Percentiles rank a stretch among this genome's conserved stretches.
Conservation (phyloP, 2,797 vertebrate genomes). For the Tauraco hartlaubi region DNA sequence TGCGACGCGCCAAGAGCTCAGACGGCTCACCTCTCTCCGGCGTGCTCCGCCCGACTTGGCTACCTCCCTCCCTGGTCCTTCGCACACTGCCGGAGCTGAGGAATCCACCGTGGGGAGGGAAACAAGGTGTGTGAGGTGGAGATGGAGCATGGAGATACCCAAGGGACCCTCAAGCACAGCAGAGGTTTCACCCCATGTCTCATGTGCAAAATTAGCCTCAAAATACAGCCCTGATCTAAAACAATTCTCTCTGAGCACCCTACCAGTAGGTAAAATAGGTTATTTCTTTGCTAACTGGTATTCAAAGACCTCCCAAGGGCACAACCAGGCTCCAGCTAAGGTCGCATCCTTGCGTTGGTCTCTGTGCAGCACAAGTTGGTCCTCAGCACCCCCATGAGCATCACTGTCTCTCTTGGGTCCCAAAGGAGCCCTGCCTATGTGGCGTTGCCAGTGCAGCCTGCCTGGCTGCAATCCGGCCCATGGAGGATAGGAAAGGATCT, state of each 20-base stretch:
- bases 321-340: not conserved
- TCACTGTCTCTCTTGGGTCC: not conserved
- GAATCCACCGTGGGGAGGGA: not conserved
- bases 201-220: not conserved
- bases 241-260: not conserved
- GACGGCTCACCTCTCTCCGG: rapidly evolving
- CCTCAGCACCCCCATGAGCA: not conserved
- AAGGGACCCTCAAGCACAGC: not conserved
- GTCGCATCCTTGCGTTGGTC: rapidly evolving
- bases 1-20: not conserved
- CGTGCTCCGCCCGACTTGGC: not conserved
- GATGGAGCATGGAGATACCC: not conserved
- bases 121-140: not conserved
- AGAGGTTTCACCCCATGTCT: not conserved
- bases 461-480: not conserved
- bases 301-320: not conserved
- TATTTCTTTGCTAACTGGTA: not conserved
- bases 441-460: not conserved
- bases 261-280: not conserved
- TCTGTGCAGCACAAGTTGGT: rapidly evolving
- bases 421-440: not conserved
- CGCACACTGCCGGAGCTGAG: rapidly evolving
- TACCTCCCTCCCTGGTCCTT: not conserved
- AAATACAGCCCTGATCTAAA: not conserved
- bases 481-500: not conserved